A percentile compares a stretch with the other conserved stretches of the same genome.
phyloP scores from a whole-genome alignment of 2,113 vertebrate species.

The Rhinolophus ferrumequinum region DNA sequence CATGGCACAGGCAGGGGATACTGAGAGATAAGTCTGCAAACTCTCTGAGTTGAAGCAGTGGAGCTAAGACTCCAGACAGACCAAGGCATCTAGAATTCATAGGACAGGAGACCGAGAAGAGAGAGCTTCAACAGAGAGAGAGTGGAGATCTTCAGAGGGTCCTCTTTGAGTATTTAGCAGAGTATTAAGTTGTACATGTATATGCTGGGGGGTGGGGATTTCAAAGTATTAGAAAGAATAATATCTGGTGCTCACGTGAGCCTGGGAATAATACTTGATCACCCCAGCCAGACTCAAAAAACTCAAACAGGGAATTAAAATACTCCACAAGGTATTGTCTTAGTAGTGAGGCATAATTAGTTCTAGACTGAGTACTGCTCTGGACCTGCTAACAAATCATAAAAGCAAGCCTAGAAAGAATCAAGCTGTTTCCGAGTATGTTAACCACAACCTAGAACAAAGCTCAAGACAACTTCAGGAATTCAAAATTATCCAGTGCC shows the following conservation, averaged over 20 bases:
- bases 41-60: background rate
- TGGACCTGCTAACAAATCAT: background rate
- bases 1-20: rapidly evolving
- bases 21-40: background rate
- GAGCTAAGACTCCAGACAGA: background rate
- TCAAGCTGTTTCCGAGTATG: background rate
- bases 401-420: background rate
- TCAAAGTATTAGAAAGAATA: background rate
- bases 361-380: background rate
- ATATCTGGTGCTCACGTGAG: background rate
- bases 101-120: background rate
- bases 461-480: background rate
- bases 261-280: background rate
- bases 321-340: background rate
- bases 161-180: background rate
- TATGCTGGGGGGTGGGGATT: background rate
- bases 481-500: background rate
- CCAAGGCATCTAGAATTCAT: background rate
- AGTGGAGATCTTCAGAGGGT: background rate
- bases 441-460: background rate
- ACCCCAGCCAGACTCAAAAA: background rate
- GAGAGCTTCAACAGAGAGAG: background rate
- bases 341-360: background rate
- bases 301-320: background rate
- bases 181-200: background rate